These are phyloP conservation scores for Minunthozetes semirufus DNA, from an alignment of 2,888 invertebrate genomes.

Conservation along the genomic window DNA sequence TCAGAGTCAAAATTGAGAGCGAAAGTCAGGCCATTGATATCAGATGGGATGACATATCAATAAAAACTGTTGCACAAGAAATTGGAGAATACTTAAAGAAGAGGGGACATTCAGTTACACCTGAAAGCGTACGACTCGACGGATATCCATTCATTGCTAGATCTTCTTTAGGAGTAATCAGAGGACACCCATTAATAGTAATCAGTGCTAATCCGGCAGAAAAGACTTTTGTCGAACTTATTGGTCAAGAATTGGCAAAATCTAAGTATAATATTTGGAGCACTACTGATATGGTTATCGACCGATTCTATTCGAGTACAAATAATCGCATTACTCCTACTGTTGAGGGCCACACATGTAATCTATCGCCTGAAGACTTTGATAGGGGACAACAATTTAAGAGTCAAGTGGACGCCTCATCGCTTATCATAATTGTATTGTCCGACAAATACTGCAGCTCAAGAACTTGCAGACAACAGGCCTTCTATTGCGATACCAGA, in stretches of 20 bases:
- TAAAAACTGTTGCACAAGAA: too few relatives aligned
- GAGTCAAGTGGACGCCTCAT: background rate
- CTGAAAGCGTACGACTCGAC: background rate
- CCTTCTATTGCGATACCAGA: slow-evolving; percentile 49
- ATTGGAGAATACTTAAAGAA: too few relatives aligned
- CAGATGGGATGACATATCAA: slow-evolving; percentile 41
- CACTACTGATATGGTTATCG: slow-evolving; percentile 37
- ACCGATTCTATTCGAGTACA: background rate
- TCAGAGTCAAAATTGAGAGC: too few relatives aligned
- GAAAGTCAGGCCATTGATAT: too few relatives aligned
- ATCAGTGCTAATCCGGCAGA: slow-evolving; percentile 41
- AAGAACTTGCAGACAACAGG: slow-evolving; percentile 42
- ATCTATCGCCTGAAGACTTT: slow-evolving; percentile 16
- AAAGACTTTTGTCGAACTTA: slow-evolving; percentile 36
- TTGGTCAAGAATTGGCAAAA: background rate
- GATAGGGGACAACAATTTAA: background rate
- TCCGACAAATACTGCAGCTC: background rate
- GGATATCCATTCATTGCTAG: background rate
- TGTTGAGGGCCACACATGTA: background rate
- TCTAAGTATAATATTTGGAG: slow-evolving; percentile 40
- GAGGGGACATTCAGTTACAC: too few relatives aligned
- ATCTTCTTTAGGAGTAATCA: background rate
- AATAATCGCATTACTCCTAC: background rate
- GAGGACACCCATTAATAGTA: slow-evolving; percentile 35
- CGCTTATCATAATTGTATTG: background rate